Percentiles rank a stretch among this genome's conserved stretches.
phyloP scores from a whole-genome alignment of 2,888 invertebrate species.

The Eumerus sabulonum region DNA sequence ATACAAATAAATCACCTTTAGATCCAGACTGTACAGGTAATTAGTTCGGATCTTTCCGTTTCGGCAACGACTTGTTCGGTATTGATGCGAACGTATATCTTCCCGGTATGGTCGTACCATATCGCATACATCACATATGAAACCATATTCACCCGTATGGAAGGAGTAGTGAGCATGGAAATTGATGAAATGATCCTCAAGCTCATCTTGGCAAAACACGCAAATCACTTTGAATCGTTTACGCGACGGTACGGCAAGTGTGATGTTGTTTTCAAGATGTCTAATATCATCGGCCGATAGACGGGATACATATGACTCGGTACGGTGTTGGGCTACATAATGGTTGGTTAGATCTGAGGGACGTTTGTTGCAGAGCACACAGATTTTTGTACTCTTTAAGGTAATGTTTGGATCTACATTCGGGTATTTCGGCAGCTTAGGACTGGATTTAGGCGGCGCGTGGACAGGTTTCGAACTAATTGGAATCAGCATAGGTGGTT shows the following conservation, averaged over 20 bases:
- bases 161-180: conserved; percentile 71
- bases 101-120: conserved; percentile 70
- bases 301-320: conserved; percentile 71
- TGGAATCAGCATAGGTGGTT: conserved; percentile 29
- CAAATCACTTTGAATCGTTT: conserved; percentile 69
- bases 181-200: conserved; percentile 69
- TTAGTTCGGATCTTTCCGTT: conserved; percentile 64
- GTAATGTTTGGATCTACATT: conserved; percentile 70
- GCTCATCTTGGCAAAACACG: conserved; percentile 69
- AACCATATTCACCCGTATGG: conserved; percentile 73
- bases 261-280: conserved; percentile 65
- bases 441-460: neutral
- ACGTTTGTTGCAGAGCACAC: conserved; percentile 70
- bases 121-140: conserved; percentile 69
- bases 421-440: conserved; percentile 1
- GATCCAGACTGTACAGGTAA: conserved; percentile 70
- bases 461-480: conserved; percentile 26
- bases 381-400: conserved; percentile 57
- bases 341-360: conserved; percentile 71
- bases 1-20: conserved; percentile 70
- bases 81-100: conserved; percentile 70
- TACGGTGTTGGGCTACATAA: conserved; percentile 70
- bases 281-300: conserved; percentile 62
- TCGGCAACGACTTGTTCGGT: conserved; percentile 69
- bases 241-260: conserved; percentile 57